Conservation (phyloP, 2,888 invertebrate species). For the Tridacna crocea region DNA sequence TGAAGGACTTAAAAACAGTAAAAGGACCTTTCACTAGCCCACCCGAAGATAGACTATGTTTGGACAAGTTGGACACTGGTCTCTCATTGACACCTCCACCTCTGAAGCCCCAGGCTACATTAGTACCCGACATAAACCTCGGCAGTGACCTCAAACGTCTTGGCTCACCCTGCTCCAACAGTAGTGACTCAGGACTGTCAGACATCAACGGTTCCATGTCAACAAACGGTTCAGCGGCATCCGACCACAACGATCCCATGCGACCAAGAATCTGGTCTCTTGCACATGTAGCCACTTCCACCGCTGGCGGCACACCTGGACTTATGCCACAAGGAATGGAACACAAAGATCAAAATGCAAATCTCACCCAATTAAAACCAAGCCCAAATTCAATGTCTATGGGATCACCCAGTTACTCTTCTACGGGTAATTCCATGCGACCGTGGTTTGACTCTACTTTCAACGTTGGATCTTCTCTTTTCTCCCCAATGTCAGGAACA, state of each 20-base stretch:
- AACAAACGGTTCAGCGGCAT: conserved; percentile 63
- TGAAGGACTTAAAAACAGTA: conserved; percentile 47
- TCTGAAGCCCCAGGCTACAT: conserved; percentile 55
- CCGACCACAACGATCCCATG: conserved; percentile 63
- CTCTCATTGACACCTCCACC: conserved; percentile 56
- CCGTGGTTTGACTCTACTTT: conserved; percentile 57
- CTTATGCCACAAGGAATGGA: conserved; percentile 43
- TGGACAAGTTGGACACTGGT: conserved; percentile 49
- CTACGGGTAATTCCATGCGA: conserved; percentile 59
- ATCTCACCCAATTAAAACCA: conserved; percentile 62
- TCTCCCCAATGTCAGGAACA: conserved; percentile 59
- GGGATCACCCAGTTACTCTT: conserved; percentile 58
- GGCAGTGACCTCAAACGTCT: conserved; percentile 69
- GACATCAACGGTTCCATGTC: conserved; percentile 76
- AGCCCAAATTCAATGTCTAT: conserved; percentile 53
- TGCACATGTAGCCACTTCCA: conserved; percentile 82
- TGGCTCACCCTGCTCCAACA: conserved; percentile 79
- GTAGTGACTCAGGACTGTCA: conserved; percentile 79
- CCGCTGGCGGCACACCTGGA: conserved; percentile 55
- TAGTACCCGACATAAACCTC: conserved; percentile 56
- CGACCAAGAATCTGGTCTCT: conserved; percentile 82
- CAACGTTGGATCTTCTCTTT: conserved; percentile 56
- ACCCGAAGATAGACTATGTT: conserved; percentile 51
- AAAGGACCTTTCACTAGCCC: conserved; percentile 36
- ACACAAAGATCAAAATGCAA: conserved; percentile 65